Base-by-base conservation (phyloP, 64 coral and sea anemone genomes). In the Hydrozoanthus tunicans region DNA sequence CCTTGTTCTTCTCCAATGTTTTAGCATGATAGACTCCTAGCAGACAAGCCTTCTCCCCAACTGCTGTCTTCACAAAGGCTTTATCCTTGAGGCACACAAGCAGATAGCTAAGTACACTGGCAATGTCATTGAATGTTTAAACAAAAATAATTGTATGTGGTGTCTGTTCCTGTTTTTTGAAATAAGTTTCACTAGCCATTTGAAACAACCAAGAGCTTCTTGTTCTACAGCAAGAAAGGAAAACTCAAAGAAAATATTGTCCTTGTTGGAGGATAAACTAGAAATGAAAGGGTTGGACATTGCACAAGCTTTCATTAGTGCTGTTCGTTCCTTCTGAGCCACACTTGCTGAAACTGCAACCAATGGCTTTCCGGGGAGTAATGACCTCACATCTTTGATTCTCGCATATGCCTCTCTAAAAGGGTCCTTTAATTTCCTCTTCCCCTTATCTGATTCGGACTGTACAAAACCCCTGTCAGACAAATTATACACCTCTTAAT, bases 291-390 rank as follows among this genome's bases (percentile, higher is more conserved):
- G 43, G 52, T 15, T 11, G 11, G 51, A 64, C 58, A 90, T 51
- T 26, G 74, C 89, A 67, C 77, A 78, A 15, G 54, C 74, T 14
- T 90, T 90, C 9, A 79, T 53, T 17, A 79, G 74, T 14, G 15
- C 58, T 53, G 27, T 64, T 79, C 78, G 27, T 64, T 79, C 78
- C 2, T 64, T 90, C 89, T 63, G 4, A 7, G 77, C 89, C 59
- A 90, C 89, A 80, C 76, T 70, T 6, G 77, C 89, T 25, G 77
- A 69, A n/a, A 91, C 7, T 55, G 89, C 89, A n/a, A 91, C 76
- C 9, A 91, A 13, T 57, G 77, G 77, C 12, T 25, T 59, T 56
- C 76, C 77, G 27, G 77, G 62, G 4, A 91, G 53, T 58, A 91
- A 91, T 56, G 77, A 91, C 57, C 89, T 70, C 7, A 91, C 51